These are phyloP conservation scores for Neolamprologus longior DNA, from an alignment of 2,113 vertebrate species.

Conservation along the genomic window DNA sequence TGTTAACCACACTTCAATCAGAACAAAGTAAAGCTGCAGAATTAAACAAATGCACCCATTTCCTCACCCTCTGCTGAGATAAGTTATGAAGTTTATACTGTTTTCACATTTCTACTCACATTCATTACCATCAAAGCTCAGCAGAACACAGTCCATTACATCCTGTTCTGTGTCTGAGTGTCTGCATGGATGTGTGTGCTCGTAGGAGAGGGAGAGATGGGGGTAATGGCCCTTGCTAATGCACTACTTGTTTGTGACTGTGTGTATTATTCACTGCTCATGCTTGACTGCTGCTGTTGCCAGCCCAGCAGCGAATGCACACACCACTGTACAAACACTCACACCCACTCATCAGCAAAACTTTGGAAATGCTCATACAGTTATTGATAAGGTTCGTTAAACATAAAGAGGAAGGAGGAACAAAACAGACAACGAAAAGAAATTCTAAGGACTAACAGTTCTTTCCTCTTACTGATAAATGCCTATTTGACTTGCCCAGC, in stretches of 20 bases:
- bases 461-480: background rate
- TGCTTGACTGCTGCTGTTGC: background rate
- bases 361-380: background rate
- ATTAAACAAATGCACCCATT: background rate
- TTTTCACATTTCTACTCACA: background rate
- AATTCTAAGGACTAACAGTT: background rate
- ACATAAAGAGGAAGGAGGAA: background rate
- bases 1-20: background rate
- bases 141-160: constrained; percentile 4
- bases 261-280: constrained; percentile 26
- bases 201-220: background rate
- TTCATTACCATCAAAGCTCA: constrained; percentile 2
- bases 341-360: background rate
- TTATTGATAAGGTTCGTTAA: background rate
- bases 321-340: background rate
- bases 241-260: constrained; percentile 25
- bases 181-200: background rate
- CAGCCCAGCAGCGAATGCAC: background rate
- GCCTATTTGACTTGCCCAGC: background rate
- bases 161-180: background rate
- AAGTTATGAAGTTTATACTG: background rate
- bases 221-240: constrained; percentile 45
- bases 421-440: fast-evolving
- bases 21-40: background rate
- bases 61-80: background rate